Conservation (phyloP, 2,113 vertebrate genomes). For the Myiopsitta monachus region DNA sequence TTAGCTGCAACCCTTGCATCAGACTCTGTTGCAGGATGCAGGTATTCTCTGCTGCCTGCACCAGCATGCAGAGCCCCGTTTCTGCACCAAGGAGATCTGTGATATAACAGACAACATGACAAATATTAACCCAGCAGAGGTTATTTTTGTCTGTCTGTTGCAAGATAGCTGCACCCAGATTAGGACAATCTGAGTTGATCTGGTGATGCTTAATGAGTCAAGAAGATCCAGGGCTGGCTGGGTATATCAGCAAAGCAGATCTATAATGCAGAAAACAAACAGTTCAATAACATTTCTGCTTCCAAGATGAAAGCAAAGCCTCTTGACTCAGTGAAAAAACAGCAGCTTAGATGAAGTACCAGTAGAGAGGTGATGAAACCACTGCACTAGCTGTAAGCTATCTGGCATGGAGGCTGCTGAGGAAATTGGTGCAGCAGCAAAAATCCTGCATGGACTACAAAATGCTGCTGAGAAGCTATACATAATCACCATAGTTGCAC, state of each 20-base stretch:
- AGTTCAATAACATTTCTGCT: not conserved
- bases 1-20: not conserved
- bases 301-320: not conserved
- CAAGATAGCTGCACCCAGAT: not conserved
- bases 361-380: not conserved
- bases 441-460: not conserved
- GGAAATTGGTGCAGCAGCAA: not conserved
- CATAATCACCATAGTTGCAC: not conserved
- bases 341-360: not conserved
- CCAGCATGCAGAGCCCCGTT: not conserved
- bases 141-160: not conserved
- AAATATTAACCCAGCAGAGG: not conserved
- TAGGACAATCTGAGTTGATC: not conserved
- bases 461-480: not conserved
- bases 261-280: not conserved
- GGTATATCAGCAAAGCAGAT: not conserved
- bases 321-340: not conserved
- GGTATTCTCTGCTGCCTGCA: not conserved
- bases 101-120: not conserved
- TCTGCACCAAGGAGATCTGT: not conserved
- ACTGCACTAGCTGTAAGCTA: not conserved
- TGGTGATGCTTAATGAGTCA: not conserved
- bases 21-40: not conserved
- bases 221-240: not conserved
- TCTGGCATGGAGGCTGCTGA: not conserved